phyloP scores from a whole-genome alignment of 1,140 invertebrate species.

The Adelges cooleyi region DNA sequence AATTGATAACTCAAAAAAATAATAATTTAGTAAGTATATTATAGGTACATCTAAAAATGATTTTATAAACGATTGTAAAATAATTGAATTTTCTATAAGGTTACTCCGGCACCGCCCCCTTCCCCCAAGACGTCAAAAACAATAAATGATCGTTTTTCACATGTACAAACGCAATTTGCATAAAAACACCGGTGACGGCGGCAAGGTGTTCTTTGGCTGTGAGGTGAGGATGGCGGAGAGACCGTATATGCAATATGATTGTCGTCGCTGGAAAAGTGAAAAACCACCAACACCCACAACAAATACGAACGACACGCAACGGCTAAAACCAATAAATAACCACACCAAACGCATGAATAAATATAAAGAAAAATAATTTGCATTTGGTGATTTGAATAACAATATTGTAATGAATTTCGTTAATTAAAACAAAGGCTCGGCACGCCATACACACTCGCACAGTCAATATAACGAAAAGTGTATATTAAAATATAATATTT shows the following conservation, averaged over 20 bases:
- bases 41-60: too few relatives aligned
- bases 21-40: too few relatives aligned
- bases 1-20: too few relatives aligned
- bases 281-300: neutral
- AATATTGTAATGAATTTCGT: constrained; percentile 21
- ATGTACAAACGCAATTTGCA: neutral
- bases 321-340: constrained; percentile 9
- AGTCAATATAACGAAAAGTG: too few relatives aligned
- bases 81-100: too few relatives aligned
- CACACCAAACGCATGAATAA: constrained; percentile 6
- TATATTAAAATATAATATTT: too few relatives aligned
- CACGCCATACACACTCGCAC: too few relatives aligned
- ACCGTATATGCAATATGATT: neutral
- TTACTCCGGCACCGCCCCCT: too few relatives aligned
- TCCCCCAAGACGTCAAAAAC: too few relatives aligned
- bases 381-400: constrained; percentile 20
- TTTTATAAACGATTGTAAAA: too few relatives aligned
- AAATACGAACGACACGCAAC: constrained; percentile 1
- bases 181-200: neutral
- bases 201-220: neutral
- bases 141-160: neutral
- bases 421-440: constrained; percentile 4
- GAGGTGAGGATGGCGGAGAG: too few relatives aligned
- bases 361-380: constrained; percentile 22
- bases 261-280: neutral